Percentiles rank a stretch among this genome's conserved stretches.
These are phyloP conservation scores for Tiaroga cobitis DNA, from an alignment of 2,797 vertebrate species.

Conservation along the genomic window DNA sequence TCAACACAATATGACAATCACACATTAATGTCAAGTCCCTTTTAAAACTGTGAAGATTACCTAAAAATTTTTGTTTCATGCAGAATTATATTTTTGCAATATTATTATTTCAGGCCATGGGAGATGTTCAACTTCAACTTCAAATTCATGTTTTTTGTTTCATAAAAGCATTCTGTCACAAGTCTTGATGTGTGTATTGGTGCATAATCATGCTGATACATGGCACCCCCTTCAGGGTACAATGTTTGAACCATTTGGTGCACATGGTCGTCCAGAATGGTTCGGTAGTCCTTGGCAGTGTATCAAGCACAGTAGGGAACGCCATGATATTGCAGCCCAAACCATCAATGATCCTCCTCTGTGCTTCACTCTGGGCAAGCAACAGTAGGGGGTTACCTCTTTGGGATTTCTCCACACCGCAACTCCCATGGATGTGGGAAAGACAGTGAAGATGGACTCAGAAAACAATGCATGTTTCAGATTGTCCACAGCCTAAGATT, in stretches of 20 bases:
- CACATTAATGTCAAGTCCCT: not conserved
- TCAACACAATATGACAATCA: constrained; percentile 4
- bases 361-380: not conserved
- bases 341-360: not conserved
- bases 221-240: too few species aligned
- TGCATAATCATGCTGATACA: too few species aligned
- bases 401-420: not conserved
- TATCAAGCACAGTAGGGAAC: too few species aligned
- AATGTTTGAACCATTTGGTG: too few species aligned
- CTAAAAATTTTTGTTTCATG: not conserved
- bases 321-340: too few species aligned
- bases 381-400: not conserved
- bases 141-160: too few species aligned
- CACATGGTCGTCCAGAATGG: too few species aligned
- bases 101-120: too few species aligned
- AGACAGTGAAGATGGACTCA: not conserved
- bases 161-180: too few species aligned
- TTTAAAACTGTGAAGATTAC: constrained; percentile 5
- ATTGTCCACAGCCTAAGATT: not conserved
- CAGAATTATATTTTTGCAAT: not conserved
- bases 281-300: too few species aligned
- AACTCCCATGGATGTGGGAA: not conserved
- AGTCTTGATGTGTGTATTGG: too few species aligned
- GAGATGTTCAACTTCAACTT: too few species aligned
- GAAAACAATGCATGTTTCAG: not conserved